Evolutionary conservation across 2,113 vertebrate species (phyloP).

Genomic region (Amphiprion ocellaris): DNA sequence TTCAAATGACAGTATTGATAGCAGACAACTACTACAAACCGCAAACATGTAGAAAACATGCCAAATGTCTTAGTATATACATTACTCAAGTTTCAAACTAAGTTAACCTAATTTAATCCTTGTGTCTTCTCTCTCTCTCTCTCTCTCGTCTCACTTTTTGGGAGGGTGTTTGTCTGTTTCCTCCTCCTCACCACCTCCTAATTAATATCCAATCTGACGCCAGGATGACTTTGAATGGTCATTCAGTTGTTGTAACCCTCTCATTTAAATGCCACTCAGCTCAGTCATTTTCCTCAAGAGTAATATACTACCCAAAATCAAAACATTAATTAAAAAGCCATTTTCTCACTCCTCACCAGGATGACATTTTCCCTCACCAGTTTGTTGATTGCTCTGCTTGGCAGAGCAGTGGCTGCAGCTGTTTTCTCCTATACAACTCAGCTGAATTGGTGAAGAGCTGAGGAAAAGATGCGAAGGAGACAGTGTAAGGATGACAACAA

Average conservation of each 20-base stretch:
- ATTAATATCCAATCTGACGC: slow-evolving; percentile 75
- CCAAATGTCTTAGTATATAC: background rate
- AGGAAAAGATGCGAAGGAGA: slow-evolving; percentile 43
- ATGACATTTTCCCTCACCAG: slow-evolving; percentile 64
- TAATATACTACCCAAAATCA: slow-evolving; percentile 73
- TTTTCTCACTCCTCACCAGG: slow-evolving; percentile 66
- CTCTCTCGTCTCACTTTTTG: slow-evolving; percentile 28
- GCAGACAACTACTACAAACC: background rate
- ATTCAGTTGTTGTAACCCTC: slow-evolving; percentile 66
- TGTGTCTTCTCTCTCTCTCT: slow-evolving; percentile 7
- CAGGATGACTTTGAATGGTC: slow-evolving; percentile 72
- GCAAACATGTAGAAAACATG: slow-evolving; percentile 11
- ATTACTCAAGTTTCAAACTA: slow-evolving; percentile 33
- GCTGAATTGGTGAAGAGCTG: slow-evolving; percentile 20
- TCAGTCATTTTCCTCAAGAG: slow-evolving; percentile 63
- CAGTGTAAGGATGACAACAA: slow-evolving; percentile 36
- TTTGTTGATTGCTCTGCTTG: slow-evolving; percentile 65
- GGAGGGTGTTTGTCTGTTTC: slow-evolving; percentile 10
- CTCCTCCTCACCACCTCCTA: slow-evolving; percentile 49
- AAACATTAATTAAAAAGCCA: slow-evolving; percentile 80
- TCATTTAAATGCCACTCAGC: slow-evolving; percentile 74
- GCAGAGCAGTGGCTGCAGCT: slow-evolving; percentile 58
- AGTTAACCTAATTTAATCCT: slow-evolving; percentile 33
- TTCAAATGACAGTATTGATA: slow-evolving; percentile 27
- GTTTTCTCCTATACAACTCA: slow-evolving; percentile 35